Percentiles rank a stretch among this genome's conserved stretches.
phyloP scores from a whole-genome alignment of 2,113 vertebrate genomes.

The Odontesthes bonariensis region DNA sequence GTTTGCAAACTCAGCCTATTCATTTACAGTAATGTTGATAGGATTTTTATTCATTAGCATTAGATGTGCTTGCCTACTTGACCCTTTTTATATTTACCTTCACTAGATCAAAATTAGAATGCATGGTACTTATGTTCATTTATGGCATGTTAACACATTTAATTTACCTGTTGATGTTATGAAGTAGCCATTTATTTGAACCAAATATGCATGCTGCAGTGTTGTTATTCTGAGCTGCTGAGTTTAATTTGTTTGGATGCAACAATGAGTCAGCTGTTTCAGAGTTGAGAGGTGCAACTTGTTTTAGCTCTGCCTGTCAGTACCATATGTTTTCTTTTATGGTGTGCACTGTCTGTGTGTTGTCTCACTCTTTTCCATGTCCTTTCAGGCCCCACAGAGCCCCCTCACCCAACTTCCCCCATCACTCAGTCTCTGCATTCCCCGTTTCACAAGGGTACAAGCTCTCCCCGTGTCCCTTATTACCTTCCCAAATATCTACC shows the following conservation, averaged over 20 bases:
- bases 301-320: conserved; percentile 10
- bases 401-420: conserved; percentile 86
- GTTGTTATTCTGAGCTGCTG: background rate
- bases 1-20: conserved; percentile 18
- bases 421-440: conserved; percentile 82
- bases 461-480: conserved; percentile 63
- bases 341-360: conserved; percentile 54
- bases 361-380: conserved; percentile 81
- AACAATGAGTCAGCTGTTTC: background rate
- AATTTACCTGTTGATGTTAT: background rate
- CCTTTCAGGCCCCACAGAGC: conserved; percentile 85
- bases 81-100: background rate
- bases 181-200: background rate
- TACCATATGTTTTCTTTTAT: conserved; percentile 19
- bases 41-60: background rate
- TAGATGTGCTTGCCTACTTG: background rate
- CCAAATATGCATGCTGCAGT: conserved; percentile 28
- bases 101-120: conserved; percentile 25
- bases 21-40: background rate
- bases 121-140: conserved; percentile 44
- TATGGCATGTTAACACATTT: conserved; percentile 14
- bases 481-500: background rate
- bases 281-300: background rate
- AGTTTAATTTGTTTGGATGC: background rate
- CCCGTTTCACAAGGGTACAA: conserved; percentile 87